Evolutionary conservation across 2,797 vertebrate genomes (phyloP).

Genomic region (Hypotaenidia okinawae): DNA sequence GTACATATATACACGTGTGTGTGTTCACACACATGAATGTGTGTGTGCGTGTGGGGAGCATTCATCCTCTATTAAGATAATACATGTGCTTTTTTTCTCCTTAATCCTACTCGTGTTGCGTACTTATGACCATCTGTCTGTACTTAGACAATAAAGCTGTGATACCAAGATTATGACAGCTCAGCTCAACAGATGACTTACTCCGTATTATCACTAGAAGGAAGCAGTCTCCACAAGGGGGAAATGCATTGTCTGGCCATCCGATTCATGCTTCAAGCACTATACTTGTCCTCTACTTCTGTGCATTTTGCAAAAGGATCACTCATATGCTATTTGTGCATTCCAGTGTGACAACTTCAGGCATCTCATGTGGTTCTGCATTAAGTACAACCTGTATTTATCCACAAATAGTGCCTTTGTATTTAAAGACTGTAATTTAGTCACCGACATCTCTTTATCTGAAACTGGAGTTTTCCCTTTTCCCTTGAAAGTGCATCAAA

Average conservation of each 20-base stretch:
- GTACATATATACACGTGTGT: fast-evolving
- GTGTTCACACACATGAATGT: fast-evolving
- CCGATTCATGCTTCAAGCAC: background rate
- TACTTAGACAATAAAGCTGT: background rate
- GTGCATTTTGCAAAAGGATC: background rate
- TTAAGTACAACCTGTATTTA: background rate
- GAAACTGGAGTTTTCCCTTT: background rate
- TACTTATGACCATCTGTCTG: background rate
- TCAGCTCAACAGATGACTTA: background rate
- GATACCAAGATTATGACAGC: background rate
- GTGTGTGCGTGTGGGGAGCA: background rate
- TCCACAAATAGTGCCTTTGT: background rate
- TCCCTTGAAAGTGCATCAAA: background rate
- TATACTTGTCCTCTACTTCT: background rate
- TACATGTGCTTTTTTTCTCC: background rate
- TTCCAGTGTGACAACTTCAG: background rate
- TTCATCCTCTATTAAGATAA: background rate
- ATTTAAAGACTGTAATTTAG: background rate
- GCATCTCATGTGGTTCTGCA: background rate
- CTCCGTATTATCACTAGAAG: background rate
- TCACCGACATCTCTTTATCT: background rate
- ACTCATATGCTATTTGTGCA: background rate
- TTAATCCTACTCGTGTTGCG: background rate
- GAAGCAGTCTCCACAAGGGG: background rate
- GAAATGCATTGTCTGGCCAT: background rate